phyloP scores from a whole-genome alignment of 2,113 vertebrate species.

The Coptodon rendalli region DNA sequence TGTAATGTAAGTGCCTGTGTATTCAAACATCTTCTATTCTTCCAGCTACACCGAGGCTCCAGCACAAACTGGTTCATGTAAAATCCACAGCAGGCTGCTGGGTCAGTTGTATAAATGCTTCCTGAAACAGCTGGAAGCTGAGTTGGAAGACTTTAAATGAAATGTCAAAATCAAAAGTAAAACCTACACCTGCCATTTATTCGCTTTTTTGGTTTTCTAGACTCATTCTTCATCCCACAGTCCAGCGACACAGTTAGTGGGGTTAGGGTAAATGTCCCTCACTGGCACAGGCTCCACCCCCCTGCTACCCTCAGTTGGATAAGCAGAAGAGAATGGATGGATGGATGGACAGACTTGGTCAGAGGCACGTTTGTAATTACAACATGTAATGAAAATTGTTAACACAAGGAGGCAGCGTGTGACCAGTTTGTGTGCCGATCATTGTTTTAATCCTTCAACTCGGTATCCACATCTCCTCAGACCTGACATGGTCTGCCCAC shows the following conservation, averaged over 20 bases:
- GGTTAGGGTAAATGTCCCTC: not conserved
- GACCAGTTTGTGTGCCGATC: not conserved
- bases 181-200: not conserved
- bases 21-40: not conserved
- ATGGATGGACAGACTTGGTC: not conserved
- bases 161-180: not conserved
- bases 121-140: not conserved
- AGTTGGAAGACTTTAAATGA: not conserved
- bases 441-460: not conserved
- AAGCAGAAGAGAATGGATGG: not conserved
- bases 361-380: not conserved
- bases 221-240: not conserved
- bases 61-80: not conserved
- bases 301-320: not conserved
- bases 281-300: too few species aligned
- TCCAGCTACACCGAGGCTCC: not conserved
- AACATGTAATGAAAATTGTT: not conserved
- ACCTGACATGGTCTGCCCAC: not conserved
- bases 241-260: accelerated
- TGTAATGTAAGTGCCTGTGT: not conserved
- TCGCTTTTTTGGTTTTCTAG: not conserved
- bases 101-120: not conserved
- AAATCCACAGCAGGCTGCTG: not conserved
- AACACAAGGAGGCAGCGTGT: not conserved
- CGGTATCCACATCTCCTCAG: not conserved